Evolutionary conservation across 2,888 invertebrate species (phyloP), one percentile per base, ranked within the genome.

Genomic region (Hydrotaea diabolus): DNA sequence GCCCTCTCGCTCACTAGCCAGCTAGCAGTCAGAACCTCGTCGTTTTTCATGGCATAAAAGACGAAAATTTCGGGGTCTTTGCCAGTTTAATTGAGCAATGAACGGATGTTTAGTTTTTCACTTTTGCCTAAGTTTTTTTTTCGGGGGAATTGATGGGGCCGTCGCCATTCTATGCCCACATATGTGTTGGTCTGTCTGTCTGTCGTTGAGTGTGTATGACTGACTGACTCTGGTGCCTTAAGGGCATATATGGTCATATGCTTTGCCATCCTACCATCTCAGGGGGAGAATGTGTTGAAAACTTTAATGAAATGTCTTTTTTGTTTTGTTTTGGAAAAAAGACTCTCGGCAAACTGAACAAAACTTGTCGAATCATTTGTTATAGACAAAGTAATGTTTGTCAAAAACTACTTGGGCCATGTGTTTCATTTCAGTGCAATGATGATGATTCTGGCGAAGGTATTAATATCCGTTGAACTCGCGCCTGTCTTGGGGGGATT

Each of bases 51-150:
- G 39, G 19, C 11, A n/a, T 49, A 46, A 49, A 62, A 53, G 36
- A 23, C 46, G 59, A 31, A 64, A 64, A 55, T 73, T 55, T 74
- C 15, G 73, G 64, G 55, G 66, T 55, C 46, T 74, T 55, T 66
- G 74, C 66, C 57, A 79, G 55, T 69, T 80, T 80, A 74, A 75
- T 80, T 74, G 74, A 79, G 79, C 79, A 79, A 39, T 73, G 43
- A 79, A 79, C 66, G 79, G 66, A 79, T 79, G 66, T 79, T 79
- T 74, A 74, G 73, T 53, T 74, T 64, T 74, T 73, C 46, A 46
- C 69, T 72, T 64, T 55, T 1, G 23, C 13, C 31, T 31, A 2
- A 4, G 2, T 31, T 31, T 31, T 31, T 31, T 31, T 66, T 66
- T 66, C 43, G 19, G 15, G 19, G 21, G 43, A 7, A 59, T 59